A percentile compares a stretch with the other conserved stretches of the same genome.
These are phyloP conservation scores for Synanthedon formicaeformis DNA, from an alignment of 2,888 invertebrate genomes.

Conservation along the genomic window DNA sequence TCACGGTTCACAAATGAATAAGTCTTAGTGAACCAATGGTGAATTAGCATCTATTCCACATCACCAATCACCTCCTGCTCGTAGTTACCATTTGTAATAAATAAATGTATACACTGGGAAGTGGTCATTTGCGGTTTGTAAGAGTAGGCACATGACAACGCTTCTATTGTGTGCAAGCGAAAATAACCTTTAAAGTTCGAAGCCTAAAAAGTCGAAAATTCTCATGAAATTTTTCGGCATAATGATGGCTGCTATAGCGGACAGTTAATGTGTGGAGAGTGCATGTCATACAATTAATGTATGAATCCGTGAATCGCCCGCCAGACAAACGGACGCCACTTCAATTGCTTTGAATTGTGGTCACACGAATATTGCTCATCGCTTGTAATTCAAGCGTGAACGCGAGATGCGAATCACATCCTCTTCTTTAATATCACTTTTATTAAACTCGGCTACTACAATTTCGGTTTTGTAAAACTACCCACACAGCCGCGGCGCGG, in stretches of 20 bases:
- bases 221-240: not conserved
- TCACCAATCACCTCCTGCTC: not conserved
- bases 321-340: not conserved
- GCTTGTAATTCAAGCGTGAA: constrained; percentile 22
- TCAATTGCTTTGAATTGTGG: not conserved
- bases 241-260: not conserved
- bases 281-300: constrained; percentile 3
- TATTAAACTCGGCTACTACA: constrained; percentile 54
- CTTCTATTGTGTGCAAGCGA: not conserved
- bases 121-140: not conserved
- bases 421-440: constrained; percentile 55
- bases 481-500: constrained; percentile 44
- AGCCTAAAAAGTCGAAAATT: not conserved
- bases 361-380: not conserved
- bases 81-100: not conserved
- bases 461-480: constrained; percentile 65
- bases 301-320: constrained; percentile 3
- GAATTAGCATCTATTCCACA: constrained; percentile 6
- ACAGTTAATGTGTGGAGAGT: not conserved
- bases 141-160: not conserved
- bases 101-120: not conserved
- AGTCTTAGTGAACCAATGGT: constrained; percentile 7
- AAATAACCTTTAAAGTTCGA: not conserved
- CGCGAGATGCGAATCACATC: constrained; percentile 51
- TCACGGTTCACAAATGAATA: not conserved